These are phyloP conservation scores for Aphaenogaster ashmeadi DNA, from an alignment of 1,140 invertebrate genomes.

Conservation along the genomic window DNA sequence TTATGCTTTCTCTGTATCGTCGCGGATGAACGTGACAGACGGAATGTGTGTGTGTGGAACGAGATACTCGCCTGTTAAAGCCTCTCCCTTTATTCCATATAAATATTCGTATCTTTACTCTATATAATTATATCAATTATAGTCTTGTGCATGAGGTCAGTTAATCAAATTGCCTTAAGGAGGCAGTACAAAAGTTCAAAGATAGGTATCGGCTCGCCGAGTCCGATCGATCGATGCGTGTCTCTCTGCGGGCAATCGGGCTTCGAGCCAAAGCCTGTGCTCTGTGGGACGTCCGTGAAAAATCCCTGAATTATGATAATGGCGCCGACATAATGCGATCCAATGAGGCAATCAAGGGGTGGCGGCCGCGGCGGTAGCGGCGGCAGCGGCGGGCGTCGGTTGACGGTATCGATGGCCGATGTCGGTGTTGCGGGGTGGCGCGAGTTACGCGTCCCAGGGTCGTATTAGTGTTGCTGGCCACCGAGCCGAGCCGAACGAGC, in stretches of 20 bases:
- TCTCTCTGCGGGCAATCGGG: constrained; percentile 75
- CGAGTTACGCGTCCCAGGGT: constrained; percentile 80
- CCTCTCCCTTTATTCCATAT: neutral
- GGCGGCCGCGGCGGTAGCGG: constrained; percentile 67
- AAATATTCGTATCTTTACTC: neutral
- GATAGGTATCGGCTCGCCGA: constrained; percentile 42
- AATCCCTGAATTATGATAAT: constrained; percentile 87
- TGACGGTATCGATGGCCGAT: constrained; percentile 72
- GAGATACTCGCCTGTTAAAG: neutral
- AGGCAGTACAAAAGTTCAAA: constrained; percentile 51
- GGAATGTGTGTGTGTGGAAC: neutral
- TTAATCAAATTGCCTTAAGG: neutral
- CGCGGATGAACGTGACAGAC: neutral
- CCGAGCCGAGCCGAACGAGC: constrained; percentile 79
- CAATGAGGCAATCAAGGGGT: constrained; percentile 87
- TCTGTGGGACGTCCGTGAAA: constrained; percentile 81
- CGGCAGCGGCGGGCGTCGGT: constrained; percentile 65
- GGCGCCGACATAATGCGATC: constrained; percentile 86
- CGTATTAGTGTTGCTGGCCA: constrained; percentile 84
- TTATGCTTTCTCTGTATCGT: neutral
- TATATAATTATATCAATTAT: constrained; percentile 17
- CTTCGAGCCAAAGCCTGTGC: constrained; percentile 79
- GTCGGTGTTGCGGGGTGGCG: constrained; percentile 70
- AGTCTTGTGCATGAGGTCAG: neutral
- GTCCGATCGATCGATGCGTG: constrained; percentile 77